Percentiles rank a stretch among this genome's conserved stretches.
phyloP scores from a whole-genome alignment of 2,113 vertebrate species.

The Lutjanus erythropterus region DNA sequence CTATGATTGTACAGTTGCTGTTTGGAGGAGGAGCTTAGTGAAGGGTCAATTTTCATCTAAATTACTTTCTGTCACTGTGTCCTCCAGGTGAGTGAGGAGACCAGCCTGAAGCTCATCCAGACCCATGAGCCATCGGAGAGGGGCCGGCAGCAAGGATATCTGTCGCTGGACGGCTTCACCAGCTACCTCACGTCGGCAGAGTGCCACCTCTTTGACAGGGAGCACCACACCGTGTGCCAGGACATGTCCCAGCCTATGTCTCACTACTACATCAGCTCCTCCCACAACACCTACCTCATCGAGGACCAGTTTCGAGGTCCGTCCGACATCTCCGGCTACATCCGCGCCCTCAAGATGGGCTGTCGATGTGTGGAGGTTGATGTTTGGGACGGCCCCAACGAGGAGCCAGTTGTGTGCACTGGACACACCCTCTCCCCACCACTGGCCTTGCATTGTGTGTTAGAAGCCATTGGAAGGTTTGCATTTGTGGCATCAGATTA shows the following conservation, averaged over 20 bases:
- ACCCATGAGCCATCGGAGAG: constrained; percentile 92
- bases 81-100: constrained; percentile 89
- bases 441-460: constrained; percentile 89
- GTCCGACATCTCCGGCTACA: constrained; percentile 94
- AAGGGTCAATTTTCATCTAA: no score
- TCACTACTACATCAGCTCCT: constrained; percentile 96
- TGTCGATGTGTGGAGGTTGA: constrained; percentile 95
- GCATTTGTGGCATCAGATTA: constrained; percentile 94
- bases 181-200: constrained; percentile 95
- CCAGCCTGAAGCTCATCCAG: constrained; percentile 92
- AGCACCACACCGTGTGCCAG: constrained; percentile 92
- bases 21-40: no score
- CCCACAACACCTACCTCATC: constrained; percentile 97
- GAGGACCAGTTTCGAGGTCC: constrained; percentile 95
- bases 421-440: constrained; percentile 93
- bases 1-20: no score
- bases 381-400: constrained; percentile 92
- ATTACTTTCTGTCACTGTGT: not conserved
- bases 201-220: constrained; percentile 93
- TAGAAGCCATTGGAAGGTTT: constrained; percentile 92
- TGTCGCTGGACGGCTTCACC: constrained; percentile 95
- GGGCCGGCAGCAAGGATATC: constrained; percentile 90
- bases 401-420: constrained; percentile 92
- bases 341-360: constrained; percentile 94
- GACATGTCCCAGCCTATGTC: constrained; percentile 95